phyloP scores from a whole-genome alignment of 2,888 invertebrate genomes.

The Papilio gigon region DNA sequence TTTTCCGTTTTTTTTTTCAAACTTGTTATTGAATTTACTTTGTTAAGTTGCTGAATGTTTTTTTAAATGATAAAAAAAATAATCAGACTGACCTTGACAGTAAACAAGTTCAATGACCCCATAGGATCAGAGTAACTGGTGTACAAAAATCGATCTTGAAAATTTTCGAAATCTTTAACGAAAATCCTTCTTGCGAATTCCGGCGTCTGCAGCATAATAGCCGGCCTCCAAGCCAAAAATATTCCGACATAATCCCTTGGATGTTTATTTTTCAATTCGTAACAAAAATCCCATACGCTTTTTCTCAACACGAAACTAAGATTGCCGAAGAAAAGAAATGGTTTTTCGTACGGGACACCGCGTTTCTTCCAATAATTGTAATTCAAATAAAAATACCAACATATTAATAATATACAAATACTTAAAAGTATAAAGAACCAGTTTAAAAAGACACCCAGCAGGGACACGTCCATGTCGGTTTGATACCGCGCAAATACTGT shows the following conservation, averaged over 20 bases:
- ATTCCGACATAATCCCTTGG: conserved; percentile 62
- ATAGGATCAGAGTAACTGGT: conserved; percentile 60
- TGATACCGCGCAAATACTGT: conserved; percentile 9
- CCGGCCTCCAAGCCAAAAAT: conserved; percentile 61
- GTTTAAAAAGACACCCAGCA: not conserved
- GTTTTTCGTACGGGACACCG: conserved; percentile 61
- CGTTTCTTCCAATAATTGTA: conserved; percentile 68
- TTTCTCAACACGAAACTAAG: conserved; percentile 62
- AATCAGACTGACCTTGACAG: conserved; percentile 58
- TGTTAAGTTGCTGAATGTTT: not conserved
- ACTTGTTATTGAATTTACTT: not conserved
- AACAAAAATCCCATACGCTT: conserved; percentile 60
- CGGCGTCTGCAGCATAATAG: conserved; percentile 62
- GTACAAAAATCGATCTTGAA: conserved; percentile 61
- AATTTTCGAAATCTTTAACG: conserved; percentile 61
- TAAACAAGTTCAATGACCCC: conserved; percentile 67
- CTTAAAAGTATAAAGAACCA: conserved; percentile 44
- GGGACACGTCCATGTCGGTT: conserved; percentile 37
- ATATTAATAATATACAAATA: conserved; percentile 50
- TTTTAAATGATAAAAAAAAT: not conserved
- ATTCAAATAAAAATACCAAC: conserved; percentile 52
- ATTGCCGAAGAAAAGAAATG: conserved; percentile 60
- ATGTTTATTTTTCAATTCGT: conserved; percentile 53
- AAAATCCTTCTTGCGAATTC: conserved; percentile 62
- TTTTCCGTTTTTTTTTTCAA: not conserved